Evolutionary conservation across 1,140 invertebrate genomes (phyloP).

Genomic region (Hermatobates lingyangjiaoensis): DNA sequence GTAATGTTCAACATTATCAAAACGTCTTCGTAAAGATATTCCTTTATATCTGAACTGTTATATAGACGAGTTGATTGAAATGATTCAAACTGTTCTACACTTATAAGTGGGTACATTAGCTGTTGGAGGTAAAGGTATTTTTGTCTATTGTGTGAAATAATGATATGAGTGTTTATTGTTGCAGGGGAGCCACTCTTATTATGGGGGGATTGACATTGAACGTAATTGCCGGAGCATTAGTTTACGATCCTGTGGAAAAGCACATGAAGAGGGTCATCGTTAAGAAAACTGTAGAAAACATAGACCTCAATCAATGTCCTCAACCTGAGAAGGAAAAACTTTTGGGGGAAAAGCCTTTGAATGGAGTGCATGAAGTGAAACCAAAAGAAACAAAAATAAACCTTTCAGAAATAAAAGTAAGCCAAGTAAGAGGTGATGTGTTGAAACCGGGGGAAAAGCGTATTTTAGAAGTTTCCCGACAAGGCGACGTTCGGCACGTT

Average conservation of each 20-base stretch:
- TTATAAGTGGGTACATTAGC: no score
- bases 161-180: constrained; percentile 21
- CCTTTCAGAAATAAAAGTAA: background rate
- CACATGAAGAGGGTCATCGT: constrained; percentile 47
- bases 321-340: constrained; percentile 2
- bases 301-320: background rate
- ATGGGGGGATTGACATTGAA: constrained; percentile 66
- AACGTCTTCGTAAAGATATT: no score
- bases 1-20: no score
- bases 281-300: constrained; percentile 1
- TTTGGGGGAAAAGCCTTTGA: background rate
- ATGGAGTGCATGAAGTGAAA: background rate
- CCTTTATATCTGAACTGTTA: no score
- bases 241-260: constrained; percentile 64
- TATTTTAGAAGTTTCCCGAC: constrained; percentile 5
- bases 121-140: no score
- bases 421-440: background rate
- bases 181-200: constrained; percentile 54
- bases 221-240: constrained; percentile 59
- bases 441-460: background rate
- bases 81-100: no score
- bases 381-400: background rate
- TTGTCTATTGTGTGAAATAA: no score
- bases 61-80: no score
- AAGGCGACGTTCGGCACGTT: constrained; percentile 13